A percentile compares a stretch with the other conserved stretches of the same genome.
Evolutionary conservation across 1,140 invertebrate species (phyloP).

Genomic region (Branchinecta lindahli): DNA sequence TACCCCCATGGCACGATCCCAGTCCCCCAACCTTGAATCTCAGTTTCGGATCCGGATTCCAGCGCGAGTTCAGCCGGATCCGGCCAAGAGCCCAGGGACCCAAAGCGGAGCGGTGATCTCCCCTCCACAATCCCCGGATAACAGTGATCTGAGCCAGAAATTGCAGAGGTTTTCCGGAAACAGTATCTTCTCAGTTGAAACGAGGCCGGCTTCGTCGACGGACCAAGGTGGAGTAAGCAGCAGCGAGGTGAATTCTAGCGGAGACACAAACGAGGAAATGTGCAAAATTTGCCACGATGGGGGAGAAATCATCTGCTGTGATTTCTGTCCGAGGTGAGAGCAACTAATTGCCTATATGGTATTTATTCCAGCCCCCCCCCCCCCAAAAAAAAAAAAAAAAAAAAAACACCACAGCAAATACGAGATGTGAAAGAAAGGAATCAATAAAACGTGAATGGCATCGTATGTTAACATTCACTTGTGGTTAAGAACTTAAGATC

Average conservation of each 20-base stretch:
- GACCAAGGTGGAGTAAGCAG: neutral
- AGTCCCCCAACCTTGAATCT: neutral
- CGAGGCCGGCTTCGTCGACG: neutral
- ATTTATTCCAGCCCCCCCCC: no score
- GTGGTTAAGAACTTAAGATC: no score
- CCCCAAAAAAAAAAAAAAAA: no score
- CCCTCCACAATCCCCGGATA: neutral
- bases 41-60: neutral
- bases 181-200: neutral
- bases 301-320: neutral
- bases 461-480: no score
- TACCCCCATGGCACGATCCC: neutral
- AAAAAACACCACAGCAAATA: no score
- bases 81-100: neutral
- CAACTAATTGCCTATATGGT: no score
- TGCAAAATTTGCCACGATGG: conserved; percentile 6
- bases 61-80: neutral
- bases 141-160: neutral
- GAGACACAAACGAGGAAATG: neutral
- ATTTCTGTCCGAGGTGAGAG: neutral
- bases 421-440: no score
- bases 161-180: neutral
- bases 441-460: no score
- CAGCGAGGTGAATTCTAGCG: neutral
- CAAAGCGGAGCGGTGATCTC: neutral